Base-by-base conservation (phyloP, 2,888 invertebrate genomes). In the Oegoconia quadripuncta region DNA sequence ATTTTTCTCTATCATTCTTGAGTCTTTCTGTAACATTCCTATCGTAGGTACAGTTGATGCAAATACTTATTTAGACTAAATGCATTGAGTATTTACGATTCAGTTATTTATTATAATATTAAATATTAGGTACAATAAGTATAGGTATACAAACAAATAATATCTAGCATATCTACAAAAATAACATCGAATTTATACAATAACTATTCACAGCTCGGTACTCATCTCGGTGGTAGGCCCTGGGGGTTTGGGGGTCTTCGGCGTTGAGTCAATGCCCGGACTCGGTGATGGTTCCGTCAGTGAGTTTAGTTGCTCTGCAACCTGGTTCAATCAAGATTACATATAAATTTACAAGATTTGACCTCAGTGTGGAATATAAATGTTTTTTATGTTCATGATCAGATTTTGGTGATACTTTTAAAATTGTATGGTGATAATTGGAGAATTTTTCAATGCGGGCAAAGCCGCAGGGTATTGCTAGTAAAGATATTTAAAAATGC, bases 221-320 rank as follows among this genome's bases (percentile, higher is more conserved):
- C 92, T 92, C 92, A 92, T 92, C 83, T 92, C 92, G 43, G 90
- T 88, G 22, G 71, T 52, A 15, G 16, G 7, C 32, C 61, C 69
- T 13, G 74, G 58, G 31, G 74, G 59, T 48, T 75, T 73, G 57
- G 74, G 58, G 29, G 75, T 57, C 48, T 74, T 72, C 23, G 29
- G 49, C 37, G 55, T 53, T 44, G 55, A 48, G 31, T 63, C 74
- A 27, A 48, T 18, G 3, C 15, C 11, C n/a, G n/a, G n/a, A 11
- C 5, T 8, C 5, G 32, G 9, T 32, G 18, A 11, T 12, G 7
- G 52, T 41, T 64, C 67, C 39, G 52, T 55, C 35, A 63, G 32
- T 35, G 57, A 40, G 45, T 59, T 84, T 69, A 88, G 73, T 87
- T 87, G 83, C 83, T 88, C 86, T 84, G 88, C 66, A 88, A 74